Evolutionary conservation across 1,140 invertebrate genomes (phyloP).

Genomic region (Heliconius himera): DNA sequence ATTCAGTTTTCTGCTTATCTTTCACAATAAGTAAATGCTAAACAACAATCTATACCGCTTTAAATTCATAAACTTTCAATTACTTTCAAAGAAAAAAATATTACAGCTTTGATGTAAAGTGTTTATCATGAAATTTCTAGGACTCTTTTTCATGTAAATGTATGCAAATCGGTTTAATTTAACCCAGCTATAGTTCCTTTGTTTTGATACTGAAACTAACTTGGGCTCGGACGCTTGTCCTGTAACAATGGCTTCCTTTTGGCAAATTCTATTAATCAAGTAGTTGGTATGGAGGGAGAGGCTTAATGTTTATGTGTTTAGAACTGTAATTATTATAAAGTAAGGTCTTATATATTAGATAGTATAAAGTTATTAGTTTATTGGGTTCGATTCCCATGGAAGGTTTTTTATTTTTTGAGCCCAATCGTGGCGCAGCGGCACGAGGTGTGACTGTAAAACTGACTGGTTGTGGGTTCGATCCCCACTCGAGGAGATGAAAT

Average conservation of each 20-base stretch:
- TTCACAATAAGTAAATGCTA: no score
- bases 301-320: neutral
- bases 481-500: no score
- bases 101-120: conserved; percentile 31
- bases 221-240: conserved; percentile 17
- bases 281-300: neutral
- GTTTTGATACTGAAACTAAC: conserved; percentile 36
- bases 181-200: conserved; percentile 38
- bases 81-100: neutral
- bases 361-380: no score
- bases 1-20: no score
- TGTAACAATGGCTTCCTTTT: conserved; percentile 4
- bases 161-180: conserved; percentile 59
- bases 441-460: no score
- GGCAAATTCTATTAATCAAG: conserved; percentile 1
- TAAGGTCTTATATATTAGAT: neutral
- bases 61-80: neutral
- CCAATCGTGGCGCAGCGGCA: no score
- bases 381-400: no score
- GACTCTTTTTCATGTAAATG: conserved; percentile 59
- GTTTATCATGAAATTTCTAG: conserved; percentile 33
- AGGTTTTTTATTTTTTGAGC: no score
- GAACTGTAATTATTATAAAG: neutral
- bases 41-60: neutral
- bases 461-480: no score